These are phyloP conservation scores for Alcedo quadribrachys DNA, from an alignment of 2,797 vertebrate genomes.

Conservation along the genomic window DNA sequence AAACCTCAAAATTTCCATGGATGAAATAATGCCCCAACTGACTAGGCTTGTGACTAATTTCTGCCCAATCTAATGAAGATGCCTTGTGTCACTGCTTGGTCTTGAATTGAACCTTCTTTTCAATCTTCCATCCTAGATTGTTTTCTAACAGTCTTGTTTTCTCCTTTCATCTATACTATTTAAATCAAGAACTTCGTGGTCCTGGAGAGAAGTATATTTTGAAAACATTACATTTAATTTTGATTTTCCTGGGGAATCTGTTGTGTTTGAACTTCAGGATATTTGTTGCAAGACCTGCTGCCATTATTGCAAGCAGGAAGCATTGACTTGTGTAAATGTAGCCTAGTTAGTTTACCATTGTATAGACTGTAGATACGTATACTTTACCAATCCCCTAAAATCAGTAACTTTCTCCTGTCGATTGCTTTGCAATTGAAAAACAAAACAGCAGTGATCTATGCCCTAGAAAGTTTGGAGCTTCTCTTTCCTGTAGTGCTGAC, in stretches of 20 bases:
- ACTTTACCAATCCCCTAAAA: not conserved
- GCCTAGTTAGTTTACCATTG: not conserved
- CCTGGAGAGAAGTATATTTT: not conserved
- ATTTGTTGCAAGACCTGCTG: not conserved
- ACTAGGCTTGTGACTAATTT: not conserved
- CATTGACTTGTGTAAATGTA: not conserved
- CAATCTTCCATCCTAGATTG: no score
- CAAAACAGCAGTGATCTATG: not conserved
- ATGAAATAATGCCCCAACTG: not conserved
- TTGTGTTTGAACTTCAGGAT: not conserved
- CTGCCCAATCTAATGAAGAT: not conserved
- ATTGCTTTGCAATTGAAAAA: not conserved
- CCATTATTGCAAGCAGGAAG: not conserved
- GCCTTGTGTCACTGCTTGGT: not conserved
- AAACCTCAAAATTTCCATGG: not conserved
- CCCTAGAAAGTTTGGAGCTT: not conserved
- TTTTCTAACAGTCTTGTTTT: not conserved
- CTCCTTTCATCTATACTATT: not conserved
- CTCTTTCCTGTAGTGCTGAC: not conserved
- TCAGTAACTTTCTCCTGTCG: not conserved
- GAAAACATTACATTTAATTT: not conserved
- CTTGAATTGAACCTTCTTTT: accelerated
- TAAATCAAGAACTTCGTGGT: not conserved
- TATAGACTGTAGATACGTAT: not conserved
- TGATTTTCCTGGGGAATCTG: not conserved